A percentile compares a stretch with the other conserved stretches of the same genome.
phyloP scores from a whole-genome alignment of 2,888 invertebrate genomes.

The Drosophila putrida region DNA sequence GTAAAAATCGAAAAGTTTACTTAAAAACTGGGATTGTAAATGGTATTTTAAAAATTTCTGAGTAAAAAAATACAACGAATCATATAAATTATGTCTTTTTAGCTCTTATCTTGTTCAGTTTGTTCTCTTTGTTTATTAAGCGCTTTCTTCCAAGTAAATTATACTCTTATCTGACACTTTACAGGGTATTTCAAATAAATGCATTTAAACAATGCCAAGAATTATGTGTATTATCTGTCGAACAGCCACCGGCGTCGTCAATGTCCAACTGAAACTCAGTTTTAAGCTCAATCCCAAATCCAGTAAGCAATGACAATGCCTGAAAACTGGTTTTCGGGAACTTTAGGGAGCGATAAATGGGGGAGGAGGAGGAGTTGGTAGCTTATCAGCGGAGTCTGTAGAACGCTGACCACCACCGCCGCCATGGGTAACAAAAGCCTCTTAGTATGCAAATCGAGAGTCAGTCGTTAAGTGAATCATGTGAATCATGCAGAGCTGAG shows the following conservation, averaged over 20 bases:
- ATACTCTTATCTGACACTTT: not conserved
- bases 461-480: constrained; percentile 65
- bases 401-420: constrained; percentile 10
- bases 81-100: too few relatives aligned
- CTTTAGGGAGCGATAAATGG: not conserved
- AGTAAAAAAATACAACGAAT: not conserved
- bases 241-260: constrained; percentile 29
- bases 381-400: constrained; percentile 45
- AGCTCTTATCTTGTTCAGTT: too few relatives aligned
- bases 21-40: not conserved
- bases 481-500: constrained; percentile 48
- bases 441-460: constrained; percentile 77
- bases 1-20: not conserved
- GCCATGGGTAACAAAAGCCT: constrained; percentile 53
- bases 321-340: constrained; percentile 40
- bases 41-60: not conserved
- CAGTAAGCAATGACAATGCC: constrained; percentile 37
- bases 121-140: too few relatives aligned
- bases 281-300: constrained; percentile 32
- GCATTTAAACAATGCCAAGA: constrained; percentile 55
- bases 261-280: constrained; percentile 33
- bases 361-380: not conserved
- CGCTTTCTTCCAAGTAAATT: too few relatives aligned
- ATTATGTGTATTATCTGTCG: constrained; percentile 56
- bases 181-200: constrained; percentile 52